These are phyloP conservation scores for Leptoclinus maculatus DNA, from an alignment of 2,797 vertebrate genomes.

Conservation along the genomic window DNA sequence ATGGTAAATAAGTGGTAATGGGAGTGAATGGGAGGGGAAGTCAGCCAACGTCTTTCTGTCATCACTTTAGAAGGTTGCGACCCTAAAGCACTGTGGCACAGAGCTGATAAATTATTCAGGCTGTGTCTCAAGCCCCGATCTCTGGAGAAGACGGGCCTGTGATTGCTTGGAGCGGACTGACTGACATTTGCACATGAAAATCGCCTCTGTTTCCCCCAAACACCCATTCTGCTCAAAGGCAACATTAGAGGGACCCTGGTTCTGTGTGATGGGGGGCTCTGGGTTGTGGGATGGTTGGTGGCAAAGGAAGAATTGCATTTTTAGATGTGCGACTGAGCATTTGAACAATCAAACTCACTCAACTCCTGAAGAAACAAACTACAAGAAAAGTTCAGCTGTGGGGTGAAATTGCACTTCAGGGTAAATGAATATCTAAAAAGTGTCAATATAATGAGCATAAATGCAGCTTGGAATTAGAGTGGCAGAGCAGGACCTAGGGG, in stretches of 20 bases:
- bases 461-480: constrained; percentile 48
- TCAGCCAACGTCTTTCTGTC: constrained; percentile 84
- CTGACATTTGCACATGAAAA: constrained; percentile 92
- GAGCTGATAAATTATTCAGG: constrained; percentile 89
- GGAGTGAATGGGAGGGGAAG: constrained; percentile 83
- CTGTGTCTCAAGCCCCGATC: constrained; percentile 81
- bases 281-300: constrained; percentile 37
- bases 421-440: constrained; percentile 61
- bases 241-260: constrained; percentile 76
- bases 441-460: constrained; percentile 67
- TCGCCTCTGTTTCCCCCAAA: constrained; percentile 82
- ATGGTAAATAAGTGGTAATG: constrained; percentile 87
- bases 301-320: constrained; percentile 30
- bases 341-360: constrained; percentile 14
- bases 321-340: constrained; percentile 15
- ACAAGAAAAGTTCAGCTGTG: constrained; percentile 18
- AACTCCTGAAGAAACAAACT: constrained; percentile 29
- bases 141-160: constrained; percentile 84
- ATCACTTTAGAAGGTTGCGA: constrained; percentile 89
- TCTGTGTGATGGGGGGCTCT: constrained; percentile 38
- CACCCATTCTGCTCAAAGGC: constrained; percentile 81
- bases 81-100: constrained; percentile 83
- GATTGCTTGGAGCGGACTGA: constrained; percentile 87
- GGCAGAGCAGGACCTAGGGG: constrained; percentile 64
- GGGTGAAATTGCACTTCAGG: constrained; percentile 40